Conservation (phyloP, 1,140 invertebrate genomes). For the Trichonephila clavipes region DNA sequence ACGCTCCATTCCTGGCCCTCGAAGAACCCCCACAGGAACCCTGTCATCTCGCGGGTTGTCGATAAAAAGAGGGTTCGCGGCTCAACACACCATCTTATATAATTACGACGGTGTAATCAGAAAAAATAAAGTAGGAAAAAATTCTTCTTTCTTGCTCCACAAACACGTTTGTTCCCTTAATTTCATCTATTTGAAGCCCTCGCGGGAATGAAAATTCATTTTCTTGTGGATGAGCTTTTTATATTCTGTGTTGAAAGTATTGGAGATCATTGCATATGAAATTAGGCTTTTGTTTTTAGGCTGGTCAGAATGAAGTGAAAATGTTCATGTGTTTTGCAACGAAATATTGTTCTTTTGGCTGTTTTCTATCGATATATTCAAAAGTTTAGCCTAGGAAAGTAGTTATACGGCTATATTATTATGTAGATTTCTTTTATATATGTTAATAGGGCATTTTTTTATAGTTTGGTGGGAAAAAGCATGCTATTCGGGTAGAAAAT, state of each 20-base stretch:
- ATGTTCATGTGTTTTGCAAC: no score
- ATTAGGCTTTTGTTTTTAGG: no score
- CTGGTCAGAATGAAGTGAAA: no score
- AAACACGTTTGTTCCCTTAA: neutral
- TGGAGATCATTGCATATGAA: neutral
- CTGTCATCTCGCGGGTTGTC: constrained; percentile 19
- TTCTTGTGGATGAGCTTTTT: neutral
- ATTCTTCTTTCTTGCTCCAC: neutral
- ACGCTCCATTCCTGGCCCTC: neutral
- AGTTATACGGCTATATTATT: no score
- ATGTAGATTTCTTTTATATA: no score
- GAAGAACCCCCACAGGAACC: constrained; percentile 14
- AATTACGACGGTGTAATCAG: constrained; percentile 30
- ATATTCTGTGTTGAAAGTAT: neutral
- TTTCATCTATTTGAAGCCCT: neutral
- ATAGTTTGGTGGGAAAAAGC: no score
- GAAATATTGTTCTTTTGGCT: no score
- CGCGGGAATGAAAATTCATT: neutral
- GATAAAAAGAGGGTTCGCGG: constrained; percentile 1
- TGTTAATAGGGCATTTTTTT: no score
- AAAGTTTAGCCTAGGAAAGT: no score
- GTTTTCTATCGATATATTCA: no score
- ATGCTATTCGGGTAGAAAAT: no score
- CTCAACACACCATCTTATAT: neutral
- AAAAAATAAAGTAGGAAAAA: neutral